phyloP scores from a whole-genome alignment of 2,113 vertebrate species.

The Poeciliopsis occidentalis region DNA sequence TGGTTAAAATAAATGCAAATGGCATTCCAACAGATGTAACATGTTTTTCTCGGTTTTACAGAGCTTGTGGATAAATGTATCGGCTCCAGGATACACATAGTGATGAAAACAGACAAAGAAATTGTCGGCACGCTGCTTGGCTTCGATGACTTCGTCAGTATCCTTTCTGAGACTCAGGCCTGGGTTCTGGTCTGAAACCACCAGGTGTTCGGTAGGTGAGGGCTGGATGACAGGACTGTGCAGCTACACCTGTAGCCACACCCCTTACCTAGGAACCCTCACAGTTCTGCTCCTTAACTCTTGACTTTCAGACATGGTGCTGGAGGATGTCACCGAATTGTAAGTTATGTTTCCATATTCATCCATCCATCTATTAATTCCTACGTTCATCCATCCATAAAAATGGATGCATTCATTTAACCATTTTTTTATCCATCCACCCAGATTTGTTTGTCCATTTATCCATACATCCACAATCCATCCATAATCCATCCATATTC shows the following conservation, averaged over 20 bases:
- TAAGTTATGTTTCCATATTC: constrained; percentile 71
- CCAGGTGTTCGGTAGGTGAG: neutral
- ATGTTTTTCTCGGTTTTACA: constrained; percentile 43
- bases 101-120: constrained; percentile 93
- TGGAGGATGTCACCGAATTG: constrained; percentile 92
- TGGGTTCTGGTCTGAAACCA: neutral
- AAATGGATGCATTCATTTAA: too few relatives aligned
- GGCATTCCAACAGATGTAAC: neutral
- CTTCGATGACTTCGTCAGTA: constrained; percentile 98
- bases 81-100: constrained; percentile 88
- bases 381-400: too few relatives aligned
- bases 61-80: constrained; percentile 94
- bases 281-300: constrained; percentile 67
- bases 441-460: too few relatives aligned
- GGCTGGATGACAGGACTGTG: too few relatives aligned
- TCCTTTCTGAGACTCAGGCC: constrained; percentile 77
- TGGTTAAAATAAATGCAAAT: too few relatives aligned
- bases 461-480: too few relatives aligned
- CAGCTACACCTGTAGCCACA: neutral
- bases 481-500: too few relatives aligned
- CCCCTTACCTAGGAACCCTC: neutral
- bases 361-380: too few relatives aligned
- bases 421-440: too few relatives aligned
- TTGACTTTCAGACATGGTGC: constrained; percentile 83
- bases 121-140: constrained; percentile 89